These are phyloP conservation scores for Pelobates fuscus DNA, from an alignment of 2,113 vertebrate genomes.

Conservation along the genomic window DNA sequence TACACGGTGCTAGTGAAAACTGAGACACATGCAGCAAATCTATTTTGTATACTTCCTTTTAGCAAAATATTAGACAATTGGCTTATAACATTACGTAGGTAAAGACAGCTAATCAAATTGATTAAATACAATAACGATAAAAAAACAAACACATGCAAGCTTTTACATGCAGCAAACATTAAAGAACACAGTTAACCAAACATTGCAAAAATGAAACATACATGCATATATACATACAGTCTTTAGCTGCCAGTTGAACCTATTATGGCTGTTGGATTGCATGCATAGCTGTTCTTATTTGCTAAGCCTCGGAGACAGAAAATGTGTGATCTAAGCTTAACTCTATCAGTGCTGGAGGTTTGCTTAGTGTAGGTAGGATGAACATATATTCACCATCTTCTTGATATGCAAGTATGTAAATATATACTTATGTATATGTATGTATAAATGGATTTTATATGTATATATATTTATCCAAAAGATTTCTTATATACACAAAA, in stretches of 20 bases:
- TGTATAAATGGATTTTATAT: no score
- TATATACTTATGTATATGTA: no score
- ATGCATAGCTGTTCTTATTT: slow-evolving; percentile 19
- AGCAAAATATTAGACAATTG: background rate
- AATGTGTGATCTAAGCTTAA: background rate
- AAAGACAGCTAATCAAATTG: background rate
- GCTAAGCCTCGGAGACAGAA: background rate
- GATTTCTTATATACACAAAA: background rate
- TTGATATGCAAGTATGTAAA: no score
- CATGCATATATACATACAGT: slow-evolving; percentile 13
- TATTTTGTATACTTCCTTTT: background rate
- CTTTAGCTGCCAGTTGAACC: slow-evolving; percentile 8
- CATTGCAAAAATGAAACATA: background rate
- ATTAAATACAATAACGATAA: background rate
- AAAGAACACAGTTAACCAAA: background rate
- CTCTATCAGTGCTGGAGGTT: background rate
- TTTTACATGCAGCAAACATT: background rate
- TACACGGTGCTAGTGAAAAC: slow-evolving; percentile 19
- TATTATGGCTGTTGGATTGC: slow-evolving; percentile 3
- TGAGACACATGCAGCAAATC: slow-evolving; percentile 10
- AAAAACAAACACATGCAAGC: background rate
- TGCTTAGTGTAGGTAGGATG: background rate
- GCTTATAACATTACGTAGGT: background rate
- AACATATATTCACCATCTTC: background rate
- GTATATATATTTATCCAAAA: background rate